Conservation (phyloP, 2,797 vertebrate genomes). For the Clarias laeviceps region DNA sequence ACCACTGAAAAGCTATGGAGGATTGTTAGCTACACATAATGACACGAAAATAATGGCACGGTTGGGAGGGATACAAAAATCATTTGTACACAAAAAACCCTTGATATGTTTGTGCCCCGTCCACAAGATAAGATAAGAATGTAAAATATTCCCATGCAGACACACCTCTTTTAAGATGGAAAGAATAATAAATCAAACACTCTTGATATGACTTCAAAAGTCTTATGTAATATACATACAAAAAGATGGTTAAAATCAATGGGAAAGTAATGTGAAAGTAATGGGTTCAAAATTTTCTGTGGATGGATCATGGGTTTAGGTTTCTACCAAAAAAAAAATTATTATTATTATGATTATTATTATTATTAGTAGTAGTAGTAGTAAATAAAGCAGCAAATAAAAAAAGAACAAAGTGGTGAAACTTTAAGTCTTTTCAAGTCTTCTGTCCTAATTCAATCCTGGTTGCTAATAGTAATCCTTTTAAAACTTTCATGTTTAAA, state of each 20-base stretch:
- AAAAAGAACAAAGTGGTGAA: not conserved
- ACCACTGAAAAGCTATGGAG: not conserved
- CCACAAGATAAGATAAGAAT: conserved; percentile 41
- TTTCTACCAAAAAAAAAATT: not conserved
- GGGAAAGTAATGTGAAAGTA: not conserved
- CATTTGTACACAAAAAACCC: not conserved
- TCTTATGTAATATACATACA: not conserved
- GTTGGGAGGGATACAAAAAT: not conserved
- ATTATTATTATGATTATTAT: not conserved
- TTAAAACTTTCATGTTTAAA: not conserved
- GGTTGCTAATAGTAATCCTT: not conserved
- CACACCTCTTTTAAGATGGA: conserved; percentile 36
- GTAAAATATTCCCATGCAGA: conserved; percentile 7
- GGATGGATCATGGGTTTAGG: conserved; percentile 26
- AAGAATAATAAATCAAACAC: conserved; percentile 2
- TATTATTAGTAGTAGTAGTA: not conserved
- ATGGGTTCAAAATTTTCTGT: conserved; percentile 8
- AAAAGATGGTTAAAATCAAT: conserved; percentile 4
- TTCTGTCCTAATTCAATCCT: not conserved
- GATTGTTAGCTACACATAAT: conserved; percentile 16
- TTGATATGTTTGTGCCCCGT: conserved; percentile 29
- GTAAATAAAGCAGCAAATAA: not conserved
- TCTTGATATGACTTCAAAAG: not conserved
- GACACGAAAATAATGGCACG: not conserved
- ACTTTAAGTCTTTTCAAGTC: not conserved